A percentile compares a stretch with the other conserved stretches of the same genome.
Evolutionary conservation across 2,797 vertebrate species (phyloP).

Genomic region (Chromis chromis): DNA sequence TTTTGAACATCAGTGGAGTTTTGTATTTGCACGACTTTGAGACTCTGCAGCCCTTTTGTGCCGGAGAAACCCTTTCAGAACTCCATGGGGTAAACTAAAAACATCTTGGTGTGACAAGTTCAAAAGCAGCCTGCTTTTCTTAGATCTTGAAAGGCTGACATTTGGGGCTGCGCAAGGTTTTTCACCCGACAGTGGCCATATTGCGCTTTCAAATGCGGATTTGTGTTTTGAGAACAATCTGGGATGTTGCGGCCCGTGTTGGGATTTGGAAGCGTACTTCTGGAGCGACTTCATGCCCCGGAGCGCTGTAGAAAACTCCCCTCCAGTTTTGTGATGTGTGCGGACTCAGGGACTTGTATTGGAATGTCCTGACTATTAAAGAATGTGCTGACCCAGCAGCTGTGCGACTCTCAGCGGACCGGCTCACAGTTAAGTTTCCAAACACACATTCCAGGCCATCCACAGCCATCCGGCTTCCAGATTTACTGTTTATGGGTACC

Average conservation of each 20-base stretch:
- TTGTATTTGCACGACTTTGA: conserved; percentile 10
- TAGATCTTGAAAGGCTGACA: conserved; percentile 34
- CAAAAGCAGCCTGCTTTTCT: conserved; percentile 28
- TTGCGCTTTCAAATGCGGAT: conserved; percentile 39
- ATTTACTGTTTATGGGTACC: conserved; percentile 64
- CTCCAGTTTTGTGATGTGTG: conserved; percentile 29
- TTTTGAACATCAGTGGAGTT: conserved; percentile 26
- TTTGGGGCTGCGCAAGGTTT: conserved; percentile 25
- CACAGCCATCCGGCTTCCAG: conserved; percentile 35
- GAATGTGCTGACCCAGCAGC: conserved; percentile 75
- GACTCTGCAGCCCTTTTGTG: conserved; percentile 4
- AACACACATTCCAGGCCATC: conserved; percentile 31
- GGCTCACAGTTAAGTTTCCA: conserved; percentile 55
- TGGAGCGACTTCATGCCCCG: conserved; percentile 24
- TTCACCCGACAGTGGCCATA: conserved; percentile 13
- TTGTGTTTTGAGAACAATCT: conserved; percentile 39
- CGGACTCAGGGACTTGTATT: conserved; percentile 29
- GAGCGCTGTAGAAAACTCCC: conserved; percentile 32
- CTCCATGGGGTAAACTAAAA: conserved; percentile 5
- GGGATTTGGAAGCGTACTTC: conserved; percentile 39
- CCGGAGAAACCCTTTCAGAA: conserved; percentile 26
- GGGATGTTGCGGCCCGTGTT: conserved; percentile 39
- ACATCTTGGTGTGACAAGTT: conserved; percentile 13
- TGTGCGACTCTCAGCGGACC: conserved; percentile 62
- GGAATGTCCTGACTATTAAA: conserved; percentile 68